phyloP scores from a whole-genome alignment of 2,797 vertebrate genomes.

The Melanotaenia trifasciata region DNA sequence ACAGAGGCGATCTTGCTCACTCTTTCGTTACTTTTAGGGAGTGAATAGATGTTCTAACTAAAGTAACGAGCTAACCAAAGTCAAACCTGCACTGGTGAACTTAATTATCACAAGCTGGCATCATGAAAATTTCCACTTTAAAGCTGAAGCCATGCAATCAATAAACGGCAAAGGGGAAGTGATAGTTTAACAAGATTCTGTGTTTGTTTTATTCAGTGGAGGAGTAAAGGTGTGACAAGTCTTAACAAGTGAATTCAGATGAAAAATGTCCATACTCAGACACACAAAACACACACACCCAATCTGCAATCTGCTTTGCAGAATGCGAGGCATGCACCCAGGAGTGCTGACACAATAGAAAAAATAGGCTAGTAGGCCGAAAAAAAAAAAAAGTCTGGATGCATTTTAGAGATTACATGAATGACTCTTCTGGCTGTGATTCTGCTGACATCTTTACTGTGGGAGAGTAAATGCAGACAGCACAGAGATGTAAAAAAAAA shows the following conservation, averaged over 20 bases:
- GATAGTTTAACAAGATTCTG: rapidly evolving
- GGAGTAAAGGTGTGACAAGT: not conserved
- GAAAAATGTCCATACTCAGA: not conserved
- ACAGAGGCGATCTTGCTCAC: not conserved
- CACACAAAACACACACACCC: not conserved
- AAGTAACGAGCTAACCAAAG: not conserved
- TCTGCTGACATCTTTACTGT: slow-evolving; percentile 21
- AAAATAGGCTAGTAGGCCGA: slow-evolving; percentile 35
- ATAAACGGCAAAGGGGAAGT: not conserved
- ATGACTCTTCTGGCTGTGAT: slow-evolving; percentile 33
- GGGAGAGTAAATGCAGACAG: not conserved
- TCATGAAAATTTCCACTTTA: not conserved
- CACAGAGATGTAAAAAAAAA: not conserved
- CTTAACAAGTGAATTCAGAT: slow-evolving; percentile 11
- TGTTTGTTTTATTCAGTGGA: not conserved
- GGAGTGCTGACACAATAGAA: slow-evolving; percentile 62
- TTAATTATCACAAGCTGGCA: too few relatives aligned
- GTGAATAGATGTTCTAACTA: not conserved
- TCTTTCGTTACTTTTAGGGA: not conserved
- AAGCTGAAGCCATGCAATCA: not conserved
- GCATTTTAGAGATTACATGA: slow-evolving; percentile 39
- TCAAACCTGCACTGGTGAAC: not conserved
- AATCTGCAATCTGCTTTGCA: slow-evolving; percentile 34
- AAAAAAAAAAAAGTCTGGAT: slow-evolving; percentile 43
- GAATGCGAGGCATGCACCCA: slow-evolving; percentile 29